Percentiles rank a stretch among this genome's conserved stretches.
Evolutionary conservation across 2,888 invertebrate genomes (phyloP).

Genomic region (Mylabris sibirica): DNA sequence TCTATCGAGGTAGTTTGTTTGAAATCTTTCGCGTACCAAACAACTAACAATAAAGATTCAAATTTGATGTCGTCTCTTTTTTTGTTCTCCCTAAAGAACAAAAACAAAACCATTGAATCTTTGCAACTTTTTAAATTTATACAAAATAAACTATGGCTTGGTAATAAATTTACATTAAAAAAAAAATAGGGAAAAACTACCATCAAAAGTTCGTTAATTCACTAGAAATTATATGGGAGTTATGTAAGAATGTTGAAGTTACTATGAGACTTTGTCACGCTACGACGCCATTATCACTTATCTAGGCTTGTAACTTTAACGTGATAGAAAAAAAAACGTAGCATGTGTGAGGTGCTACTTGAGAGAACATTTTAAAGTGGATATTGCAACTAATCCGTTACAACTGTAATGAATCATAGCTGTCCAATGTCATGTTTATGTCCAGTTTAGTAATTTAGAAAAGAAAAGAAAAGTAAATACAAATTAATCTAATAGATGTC

Average conservation of each 20-base stretch:
- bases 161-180: slow-evolving; percentile 42
- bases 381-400: background rate
- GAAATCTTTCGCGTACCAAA: slow-evolving; percentile 36
- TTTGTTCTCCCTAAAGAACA: background rate
- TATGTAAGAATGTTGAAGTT: slow-evolving; percentile 36
- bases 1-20: slow-evolving; percentile 33
- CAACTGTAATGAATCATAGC: background rate
- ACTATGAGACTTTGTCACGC: slow-evolving; percentile 41
- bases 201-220: slow-evolving; percentile 40
- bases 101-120: background rate
- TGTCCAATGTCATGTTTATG: background rate
- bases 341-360: background rate
- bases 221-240: slow-evolving; percentile 39
- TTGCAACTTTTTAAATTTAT: slow-evolving; percentile 15
- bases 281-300: slow-evolving; percentile 47
- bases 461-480: background rate
- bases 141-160: slow-evolving; percentile 23
- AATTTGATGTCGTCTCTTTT: slow-evolving; percentile 29
- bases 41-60: slow-evolving; percentile 32
- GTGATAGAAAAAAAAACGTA: slow-evolving; percentile 25
- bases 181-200: slow-evolving; percentile 26
- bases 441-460: background rate
- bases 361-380: background rate
- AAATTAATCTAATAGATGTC: slow-evolving; percentile 35
- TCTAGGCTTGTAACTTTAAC: slow-evolving; percentile 40